phyloP scores from a whole-genome alignment of 2,113 vertebrate genomes.

The Sinocyclocheilus grahami region DNA sequence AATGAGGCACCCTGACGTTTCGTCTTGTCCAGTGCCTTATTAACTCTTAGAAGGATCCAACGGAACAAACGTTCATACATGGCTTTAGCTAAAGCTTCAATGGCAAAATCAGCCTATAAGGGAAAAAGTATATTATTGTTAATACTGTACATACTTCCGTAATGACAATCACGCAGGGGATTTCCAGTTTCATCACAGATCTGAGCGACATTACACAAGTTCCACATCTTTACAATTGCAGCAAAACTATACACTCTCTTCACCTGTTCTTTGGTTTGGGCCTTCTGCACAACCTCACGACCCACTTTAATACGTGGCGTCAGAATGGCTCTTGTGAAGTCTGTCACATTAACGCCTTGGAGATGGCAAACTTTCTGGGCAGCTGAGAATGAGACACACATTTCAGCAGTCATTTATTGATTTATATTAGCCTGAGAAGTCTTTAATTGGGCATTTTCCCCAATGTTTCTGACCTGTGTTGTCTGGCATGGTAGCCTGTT shows the following conservation, averaged over 20 bases:
- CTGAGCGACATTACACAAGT: not conserved
- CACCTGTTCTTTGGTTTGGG: conserved; percentile 92
- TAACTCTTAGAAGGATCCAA: conserved; percentile 84
- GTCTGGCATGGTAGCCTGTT: conserved; percentile 89
- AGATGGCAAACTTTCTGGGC: conserved; percentile 91
- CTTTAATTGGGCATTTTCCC: not conserved
- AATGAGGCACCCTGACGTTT: conserved; percentile 89
- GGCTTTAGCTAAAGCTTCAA: conserved; percentile 88
- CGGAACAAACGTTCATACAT: conserved; percentile 87
- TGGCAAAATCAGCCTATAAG: conserved; percentile 87
- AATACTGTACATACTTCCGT: not conserved
- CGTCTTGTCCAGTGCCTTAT: conserved; percentile 88
- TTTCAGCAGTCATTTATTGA: not conserved
- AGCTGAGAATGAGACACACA: conserved; percentile 65
- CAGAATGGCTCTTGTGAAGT: conserved; percentile 86
- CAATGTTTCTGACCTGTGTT: conserved; percentile 79
- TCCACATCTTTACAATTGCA: too few relatives aligned
- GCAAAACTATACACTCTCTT: not conserved
- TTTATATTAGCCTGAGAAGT: not conserved
- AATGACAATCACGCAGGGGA: not conserved
- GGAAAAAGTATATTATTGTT: not conserved
- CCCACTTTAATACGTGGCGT: conserved; percentile 91
- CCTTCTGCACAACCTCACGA: conserved; percentile 88
- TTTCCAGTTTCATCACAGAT: not conserved
- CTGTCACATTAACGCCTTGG: conserved; percentile 86